A percentile compares a stretch with the other conserved stretches of the same genome.
phyloP scores from a whole-genome alignment of 2,113 vertebrate genomes.

The Sitta europaea region DNA sequence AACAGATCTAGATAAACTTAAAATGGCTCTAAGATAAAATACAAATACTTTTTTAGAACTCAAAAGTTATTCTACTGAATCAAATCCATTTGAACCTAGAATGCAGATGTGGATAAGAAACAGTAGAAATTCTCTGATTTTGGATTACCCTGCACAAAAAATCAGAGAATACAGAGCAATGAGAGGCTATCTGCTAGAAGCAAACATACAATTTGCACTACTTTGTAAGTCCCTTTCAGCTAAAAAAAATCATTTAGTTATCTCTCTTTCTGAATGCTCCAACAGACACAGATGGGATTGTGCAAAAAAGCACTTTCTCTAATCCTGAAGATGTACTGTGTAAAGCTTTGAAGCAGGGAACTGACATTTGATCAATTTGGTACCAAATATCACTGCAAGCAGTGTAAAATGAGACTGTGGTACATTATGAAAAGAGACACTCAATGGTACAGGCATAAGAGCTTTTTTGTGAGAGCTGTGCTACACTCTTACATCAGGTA shows the following conservation, averaged over 20 bases:
- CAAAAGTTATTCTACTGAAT: neutral
- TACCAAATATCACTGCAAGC: neutral
- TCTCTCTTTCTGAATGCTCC: neutral
- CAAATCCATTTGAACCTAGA: neutral
- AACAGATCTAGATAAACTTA: neutral
- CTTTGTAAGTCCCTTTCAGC: conserved; percentile 5
- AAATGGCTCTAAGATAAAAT: neutral
- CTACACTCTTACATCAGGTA: neutral
- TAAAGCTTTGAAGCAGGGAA: neutral
- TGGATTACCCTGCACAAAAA: neutral
- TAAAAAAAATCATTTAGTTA: conserved; percentile 1
- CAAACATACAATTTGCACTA: conserved; percentile 37
- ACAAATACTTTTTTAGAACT: neutral
- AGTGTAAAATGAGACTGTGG: neutral
- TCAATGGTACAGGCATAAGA: neutral
- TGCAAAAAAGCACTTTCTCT: neutral
- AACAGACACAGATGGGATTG: neutral
- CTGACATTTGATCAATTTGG: neutral
- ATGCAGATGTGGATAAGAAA: neutral
- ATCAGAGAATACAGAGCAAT: neutral
- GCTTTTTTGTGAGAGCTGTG: neutral
- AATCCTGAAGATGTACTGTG: neutral
- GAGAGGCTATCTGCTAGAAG: neutral
- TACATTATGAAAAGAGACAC: neutral
- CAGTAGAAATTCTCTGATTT: neutral